Evolutionary conservation across 2,797 vertebrate species (phyloP).

Genomic region (Sphenodon punctatus): DNA sequence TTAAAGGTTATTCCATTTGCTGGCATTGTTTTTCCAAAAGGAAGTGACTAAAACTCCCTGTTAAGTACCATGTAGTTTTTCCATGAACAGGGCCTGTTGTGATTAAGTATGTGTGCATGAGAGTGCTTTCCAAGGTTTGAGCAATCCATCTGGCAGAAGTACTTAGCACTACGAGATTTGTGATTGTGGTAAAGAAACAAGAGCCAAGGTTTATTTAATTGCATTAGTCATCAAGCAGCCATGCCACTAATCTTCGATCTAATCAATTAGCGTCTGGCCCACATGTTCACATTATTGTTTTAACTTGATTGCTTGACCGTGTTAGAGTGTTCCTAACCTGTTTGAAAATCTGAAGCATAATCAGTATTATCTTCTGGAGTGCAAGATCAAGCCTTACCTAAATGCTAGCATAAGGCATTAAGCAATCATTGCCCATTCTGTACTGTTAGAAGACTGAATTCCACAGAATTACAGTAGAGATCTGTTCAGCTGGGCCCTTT

Average conservation of each 20-base stretch:
- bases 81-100: conserved; percentile 38
- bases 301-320: conserved; percentile 50
- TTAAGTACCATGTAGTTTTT: conserved; percentile 58
- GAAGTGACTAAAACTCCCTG: conserved; percentile 19
- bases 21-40: conserved; percentile 5
- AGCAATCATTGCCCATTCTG: conserved; percentile 18
- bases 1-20: not conserved
- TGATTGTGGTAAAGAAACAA: conserved; percentile 36
- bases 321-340: conserved; percentile 30
- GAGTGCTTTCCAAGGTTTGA: conserved; percentile 70
- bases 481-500: too few relatives aligned
- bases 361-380: not conserved
- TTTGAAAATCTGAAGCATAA: conserved; percentile 27
- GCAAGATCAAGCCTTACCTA: not conserved
- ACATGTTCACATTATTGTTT: conserved; percentile 36
- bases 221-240: conserved; percentile 70
- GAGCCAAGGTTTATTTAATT: conserved; percentile 50
- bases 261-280: conserved; percentile 34
- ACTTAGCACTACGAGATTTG: conserved; percentile 27
- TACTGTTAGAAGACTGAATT: not conserved
- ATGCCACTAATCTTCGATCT: conserved; percentile 55
- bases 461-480: not conserved
- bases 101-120: conserved; percentile 59
- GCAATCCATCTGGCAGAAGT: conserved; percentile 74
- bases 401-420: not conserved